phyloP scores from a whole-genome alignment of 2,888 invertebrate genomes.

The Eristalis arbustorum region DNA sequence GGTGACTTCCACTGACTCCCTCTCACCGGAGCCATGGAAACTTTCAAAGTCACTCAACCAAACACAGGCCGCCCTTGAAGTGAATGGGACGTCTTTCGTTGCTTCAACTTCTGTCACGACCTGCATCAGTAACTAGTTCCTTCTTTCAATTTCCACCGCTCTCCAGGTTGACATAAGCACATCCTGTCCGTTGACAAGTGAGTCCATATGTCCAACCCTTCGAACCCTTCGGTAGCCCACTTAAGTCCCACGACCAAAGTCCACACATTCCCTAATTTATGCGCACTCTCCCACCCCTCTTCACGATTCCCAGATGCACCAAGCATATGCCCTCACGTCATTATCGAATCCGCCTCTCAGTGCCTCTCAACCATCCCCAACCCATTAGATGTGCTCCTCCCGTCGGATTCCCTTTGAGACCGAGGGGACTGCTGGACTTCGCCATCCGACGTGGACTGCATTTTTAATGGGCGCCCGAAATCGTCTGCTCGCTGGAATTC shows the following conservation, averaged over 20 bases:
- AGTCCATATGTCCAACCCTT: not conserved
- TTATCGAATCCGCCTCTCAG: not conserved
- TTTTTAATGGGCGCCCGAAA: constrained; percentile 13
- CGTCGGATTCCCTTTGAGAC: not conserved
- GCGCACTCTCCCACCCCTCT: not conserved
- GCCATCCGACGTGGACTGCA: not conserved
- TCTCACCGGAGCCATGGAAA: too few species aligned
- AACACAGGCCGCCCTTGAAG: too few species aligned
- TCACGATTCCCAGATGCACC: not conserved
- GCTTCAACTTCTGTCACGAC: too few species aligned
- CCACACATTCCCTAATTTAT: not conserved
- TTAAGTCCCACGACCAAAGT: not conserved
- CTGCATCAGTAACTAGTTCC: too few species aligned
- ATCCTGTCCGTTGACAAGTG: not conserved
- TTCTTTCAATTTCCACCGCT: not conserved
- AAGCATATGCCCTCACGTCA: not conserved
- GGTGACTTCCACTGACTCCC: too few species aligned
- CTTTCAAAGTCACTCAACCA: too few species aligned
- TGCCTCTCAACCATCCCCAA: not conserved
- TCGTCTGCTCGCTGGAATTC: not conserved
- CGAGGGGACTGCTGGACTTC: not conserved
- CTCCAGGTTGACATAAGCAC: not conserved
- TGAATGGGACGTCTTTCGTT: too few species aligned
- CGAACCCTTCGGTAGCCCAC: not conserved
- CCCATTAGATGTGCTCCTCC: not conserved